Base-by-base conservation (phyloP, 2,797 vertebrate genomes). In the Darevskia mixta region DNA sequence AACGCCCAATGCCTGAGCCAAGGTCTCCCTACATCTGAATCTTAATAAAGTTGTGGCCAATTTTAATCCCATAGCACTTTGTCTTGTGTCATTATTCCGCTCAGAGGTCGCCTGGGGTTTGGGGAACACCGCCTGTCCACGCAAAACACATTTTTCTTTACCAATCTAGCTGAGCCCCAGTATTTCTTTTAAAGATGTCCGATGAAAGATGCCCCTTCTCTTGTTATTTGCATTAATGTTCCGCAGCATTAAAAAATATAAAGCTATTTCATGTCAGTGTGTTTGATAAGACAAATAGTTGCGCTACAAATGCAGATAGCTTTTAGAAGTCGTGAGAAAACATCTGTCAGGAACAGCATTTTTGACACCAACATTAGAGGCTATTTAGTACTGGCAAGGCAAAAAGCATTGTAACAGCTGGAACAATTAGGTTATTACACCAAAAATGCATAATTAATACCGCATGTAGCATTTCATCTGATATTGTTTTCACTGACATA, bases 341-440 rank as follows among this genome's bases (percentile, higher is more conserved):
- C 41, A 90, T 83, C 87, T 92, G 73, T 35, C 32, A 82, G 2
- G 11, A 10, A 79, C 17, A 88, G 1, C 1, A 58, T 91, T 92
- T 93, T 90, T 71, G 71, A 80, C 25, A 41, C 17, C 61, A 41
- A 85, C 11, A 76, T 89, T 87, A 89, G 35, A 79, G 61, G 1
- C 32, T 90, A 79, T 61, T 92, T 89, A 86, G 38, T 64, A 80
- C 9, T 82, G 64, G 79, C 8, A 84, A 79, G 29, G 83, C 49
- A 64, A 87, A 77, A 79, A 90, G 83, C 43, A 27, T 43, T 87
- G 25, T 81, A 93, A 90, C 67, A 88, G 61, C 6, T 90, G 91
- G 88, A 92, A 93, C 89, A 83, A 85, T 86, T 89, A 85, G 72
- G 27, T 83, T 81, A 82, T 85, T 92, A 72, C 20, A 81, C 72